Percentiles rank a stretch among this genome's conserved stretches.
phyloP scores from a whole-genome alignment of 2,888 invertebrate genomes.

The Sinopyrophorus schimmeli region DNA sequence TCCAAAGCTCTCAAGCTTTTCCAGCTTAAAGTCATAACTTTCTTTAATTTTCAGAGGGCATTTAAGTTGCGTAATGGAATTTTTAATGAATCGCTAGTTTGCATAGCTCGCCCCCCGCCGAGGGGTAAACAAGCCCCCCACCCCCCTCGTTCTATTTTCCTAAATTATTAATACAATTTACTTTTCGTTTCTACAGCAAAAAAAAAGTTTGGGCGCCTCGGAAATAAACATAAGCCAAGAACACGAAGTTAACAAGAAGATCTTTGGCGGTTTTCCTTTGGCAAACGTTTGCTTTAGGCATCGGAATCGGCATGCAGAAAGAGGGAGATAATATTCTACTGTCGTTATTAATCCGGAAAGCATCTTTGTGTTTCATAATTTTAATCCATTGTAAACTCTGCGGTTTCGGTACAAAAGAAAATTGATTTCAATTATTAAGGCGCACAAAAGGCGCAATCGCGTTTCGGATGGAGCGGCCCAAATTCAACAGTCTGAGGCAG shows the following conservation, averaged over 20 bases:
- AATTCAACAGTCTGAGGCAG: conserved; percentile 8
- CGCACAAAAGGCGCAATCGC: conserved; percentile 11
- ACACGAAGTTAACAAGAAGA: not conserved
- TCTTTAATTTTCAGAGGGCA: conserved; percentile 23
- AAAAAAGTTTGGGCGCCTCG: too few relatives aligned
- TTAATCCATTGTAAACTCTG: conserved; percentile 18
- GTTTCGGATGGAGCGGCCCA: conserved; percentile 1
- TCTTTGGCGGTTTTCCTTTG: not conserved
- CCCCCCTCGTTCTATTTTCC: not conserved
- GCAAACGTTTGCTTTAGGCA: conserved; percentile 9
- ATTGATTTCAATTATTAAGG: conserved; percentile 23
- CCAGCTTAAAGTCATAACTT: conserved; percentile 21
- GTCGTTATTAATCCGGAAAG: conserved; percentile 11
- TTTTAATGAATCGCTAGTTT: conserved; percentile 31
- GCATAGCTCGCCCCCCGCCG: conserved; percentile 17
- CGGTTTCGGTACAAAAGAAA: conserved; percentile 13
- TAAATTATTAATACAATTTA: not conserved
- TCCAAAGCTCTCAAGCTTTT: conserved; percentile 17
- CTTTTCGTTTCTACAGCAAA: not conserved
- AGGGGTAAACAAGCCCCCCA: conserved; percentile 13
- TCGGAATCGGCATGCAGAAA: not conserved
- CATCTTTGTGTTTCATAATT: conserved; percentile 16
- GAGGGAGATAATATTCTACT: conserved; percentile 5
- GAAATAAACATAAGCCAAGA: too few relatives aligned
- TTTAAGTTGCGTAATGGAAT: conserved; percentile 27